Evolutionary conservation across 2,113 vertebrate species (phyloP).

Genomic region (Hippoglossus stenolepis): DNA sequence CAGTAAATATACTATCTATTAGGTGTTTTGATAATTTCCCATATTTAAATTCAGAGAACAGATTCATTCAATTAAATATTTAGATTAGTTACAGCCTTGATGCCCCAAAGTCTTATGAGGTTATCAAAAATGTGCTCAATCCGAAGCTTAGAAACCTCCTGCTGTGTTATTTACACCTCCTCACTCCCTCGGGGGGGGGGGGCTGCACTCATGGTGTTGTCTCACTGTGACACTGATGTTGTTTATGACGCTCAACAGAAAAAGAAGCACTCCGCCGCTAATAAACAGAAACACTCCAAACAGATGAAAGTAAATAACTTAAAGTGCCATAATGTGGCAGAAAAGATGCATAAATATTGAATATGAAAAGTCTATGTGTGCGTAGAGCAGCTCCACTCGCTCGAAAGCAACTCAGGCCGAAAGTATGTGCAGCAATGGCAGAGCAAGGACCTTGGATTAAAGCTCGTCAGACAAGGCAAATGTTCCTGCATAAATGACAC

Average conservation of each 20-base stretch:
- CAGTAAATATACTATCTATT: not conserved
- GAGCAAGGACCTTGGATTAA: conserved; percentile 26
- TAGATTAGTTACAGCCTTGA: not conserved
- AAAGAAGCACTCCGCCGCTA: conserved; percentile 1
- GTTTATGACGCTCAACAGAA: conserved; percentile 6
- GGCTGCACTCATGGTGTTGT: not conserved
- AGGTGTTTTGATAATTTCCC: not conserved
- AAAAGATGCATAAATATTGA: conserved; percentile 31
- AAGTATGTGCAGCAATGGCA: conserved; percentile 2
- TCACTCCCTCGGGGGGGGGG: not conserved
- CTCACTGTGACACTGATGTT: conserved; percentile 19
- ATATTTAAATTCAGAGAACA: not conserved
- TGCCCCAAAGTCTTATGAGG: conserved; percentile 8
- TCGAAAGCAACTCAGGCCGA: conserved; percentile 3
- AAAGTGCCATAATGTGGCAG: not conserved
- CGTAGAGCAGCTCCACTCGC: conserved; percentile 1
- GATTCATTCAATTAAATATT: not conserved
- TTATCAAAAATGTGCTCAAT: conserved; percentile 18
- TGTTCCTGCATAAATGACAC: conserved; percentile 6
- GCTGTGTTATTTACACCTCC: conserved; percentile 41
- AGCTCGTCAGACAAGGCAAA: conserved; percentile 28
- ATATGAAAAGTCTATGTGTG: conserved; percentile 5
- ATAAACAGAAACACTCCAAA: conserved; percentile 24
- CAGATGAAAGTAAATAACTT: conserved; percentile 18
- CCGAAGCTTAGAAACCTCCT: conserved; percentile 17